Evolutionary conservation across 2,797 vertebrate genomes (phyloP).

Genomic region (Cyprinodon diabolis): DNA sequence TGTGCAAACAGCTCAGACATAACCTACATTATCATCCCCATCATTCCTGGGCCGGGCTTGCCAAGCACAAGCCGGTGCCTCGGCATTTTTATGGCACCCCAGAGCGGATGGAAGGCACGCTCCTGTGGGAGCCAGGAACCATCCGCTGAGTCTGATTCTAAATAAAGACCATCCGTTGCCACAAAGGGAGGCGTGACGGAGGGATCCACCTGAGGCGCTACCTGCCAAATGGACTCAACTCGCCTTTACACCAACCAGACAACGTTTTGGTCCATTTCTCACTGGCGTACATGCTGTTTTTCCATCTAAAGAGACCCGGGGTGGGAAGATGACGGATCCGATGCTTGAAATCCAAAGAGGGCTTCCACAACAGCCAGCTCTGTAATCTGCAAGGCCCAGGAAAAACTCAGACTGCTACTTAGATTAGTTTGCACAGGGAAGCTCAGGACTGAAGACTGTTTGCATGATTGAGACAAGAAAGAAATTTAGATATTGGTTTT

Average conservation of each 20-base stretch:
- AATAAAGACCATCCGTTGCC: conserved; percentile 79
- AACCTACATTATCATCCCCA: conserved; percentile 67
- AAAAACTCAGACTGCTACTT: conserved; percentile 20
- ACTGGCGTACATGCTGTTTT: conserved; percentile 50
- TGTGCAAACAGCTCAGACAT: conserved; percentile 78
- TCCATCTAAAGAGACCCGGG: conserved; percentile 45
- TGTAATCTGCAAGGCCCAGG: conserved; percentile 10
- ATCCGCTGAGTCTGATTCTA: conserved; percentile 71
- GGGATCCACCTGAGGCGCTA: conserved; percentile 53
- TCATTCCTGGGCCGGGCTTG: conserved; percentile 64
- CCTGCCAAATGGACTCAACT: conserved; percentile 63
- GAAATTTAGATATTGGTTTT: conserved; percentile 43
- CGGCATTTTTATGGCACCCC: conserved; percentile 74
- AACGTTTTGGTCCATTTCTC: conserved; percentile 55
- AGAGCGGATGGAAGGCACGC: conserved; percentile 65
- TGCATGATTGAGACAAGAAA: conserved; percentile 21
- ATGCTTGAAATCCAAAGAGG: conserved; percentile 16
- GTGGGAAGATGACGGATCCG: conserved; percentile 44
- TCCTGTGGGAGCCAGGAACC: conserved; percentile 66
- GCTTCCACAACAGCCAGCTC: conserved; percentile 22
- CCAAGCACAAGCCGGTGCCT: conserved; percentile 60
- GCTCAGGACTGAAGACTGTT: conserved; percentile 20
- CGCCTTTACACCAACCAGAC: conserved; percentile 40
- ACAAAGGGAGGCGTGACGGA: conserved; percentile 35
- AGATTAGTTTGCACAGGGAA: conserved; percentile 11